Conservation (phyloP, 2,888 invertebrate genomes). For the Teinopalpus imperialis region DNA sequence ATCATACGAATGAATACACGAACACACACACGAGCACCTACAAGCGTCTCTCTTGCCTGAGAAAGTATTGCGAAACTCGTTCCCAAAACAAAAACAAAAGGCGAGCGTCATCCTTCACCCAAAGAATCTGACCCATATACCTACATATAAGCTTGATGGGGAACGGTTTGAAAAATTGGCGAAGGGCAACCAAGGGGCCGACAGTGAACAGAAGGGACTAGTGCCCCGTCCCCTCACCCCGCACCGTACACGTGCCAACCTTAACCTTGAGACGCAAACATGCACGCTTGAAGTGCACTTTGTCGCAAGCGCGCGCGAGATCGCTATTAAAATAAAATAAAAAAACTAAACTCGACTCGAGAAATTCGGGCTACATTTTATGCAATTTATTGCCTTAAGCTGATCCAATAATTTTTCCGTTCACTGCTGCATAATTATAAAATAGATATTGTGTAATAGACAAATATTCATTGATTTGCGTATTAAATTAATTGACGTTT, state of each 20-base stretch:
- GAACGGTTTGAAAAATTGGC: slow-evolving; percentile 24
- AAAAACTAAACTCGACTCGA: not conserved
- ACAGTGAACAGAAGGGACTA: slow-evolving; percentile 12
- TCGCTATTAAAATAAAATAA: not conserved
- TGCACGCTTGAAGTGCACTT: slow-evolving; percentile 29
- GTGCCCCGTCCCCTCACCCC: slow-evolving; percentile 26
- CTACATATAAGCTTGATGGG: slow-evolving; percentile 27
- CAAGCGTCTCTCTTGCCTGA: not conserved
- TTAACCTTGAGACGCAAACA: slow-evolving; percentile 61
- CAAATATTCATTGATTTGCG: too few species aligned
- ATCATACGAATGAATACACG: slow-evolving; percentile 11
- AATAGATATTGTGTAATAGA: too few species aligned
- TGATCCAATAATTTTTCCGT: too few species aligned
- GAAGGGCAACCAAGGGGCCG: slow-evolving; percentile 5
- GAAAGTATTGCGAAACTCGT: slow-evolving; percentile 5
- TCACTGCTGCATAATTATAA: too few species aligned
- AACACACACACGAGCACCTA: not conserved
- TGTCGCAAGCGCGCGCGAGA: slow-evolving; percentile 20
- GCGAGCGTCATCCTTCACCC: slow-evolving; percentile 17
- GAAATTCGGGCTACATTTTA: not conserved
- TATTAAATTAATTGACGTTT: too few species aligned
- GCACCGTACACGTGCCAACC: slow-evolving; percentile 53
- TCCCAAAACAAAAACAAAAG: slow-evolving; percentile 12
- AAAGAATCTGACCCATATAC: slow-evolving; percentile 27
- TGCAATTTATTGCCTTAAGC: too few species aligned